Evolutionary conservation across 2,113 vertebrate species (phyloP), one percentile per base, ranked within the genome.

Genomic region (Calyptommatus sinebrachiatus): DNA sequence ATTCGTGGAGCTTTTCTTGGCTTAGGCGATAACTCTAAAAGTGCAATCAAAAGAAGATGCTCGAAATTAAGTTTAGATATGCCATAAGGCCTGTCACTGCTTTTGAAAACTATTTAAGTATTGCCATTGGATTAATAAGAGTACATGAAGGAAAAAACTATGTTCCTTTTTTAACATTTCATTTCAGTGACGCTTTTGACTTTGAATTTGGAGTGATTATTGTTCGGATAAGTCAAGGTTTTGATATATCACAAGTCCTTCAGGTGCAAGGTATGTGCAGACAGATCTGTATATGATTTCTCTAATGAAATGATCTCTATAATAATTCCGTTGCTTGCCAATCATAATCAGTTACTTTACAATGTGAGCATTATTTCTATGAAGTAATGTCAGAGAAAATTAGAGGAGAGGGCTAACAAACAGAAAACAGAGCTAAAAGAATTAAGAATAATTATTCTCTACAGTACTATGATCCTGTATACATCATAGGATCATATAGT

Each of bases 181-280:
- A 71, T 93, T 91, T 83, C 92, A 99, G 98, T 26, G 97, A 99
- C 63, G 96, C 97, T 0, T 98, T 99, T 94, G 98, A 99, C 92
- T 98, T 98, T 89, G 97, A 99, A 88, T 97, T 96, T 0, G 98
- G 98, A 0, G 95, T 95, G 11, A 88, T 97, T 88, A 88, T 99
- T 0, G 90, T 97, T 90, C 96, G 98, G 89, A 94, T 98, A 80
- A 93, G 87, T 84, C 94, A 99, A 92, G 98, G 98, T 8, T 97
- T 99, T 87, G 97, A 99, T 89, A 94, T 99, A 84, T 97, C 97
- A 14, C 96, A 97, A 63, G 93, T 97, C 76, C 94, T 99, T 12
- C 95, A 97, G 81, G 96, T 96, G 62, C 96, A 98, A 96, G 98
- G 98, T 99, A 93, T 41, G 96, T 88, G 35, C 2, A 84, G 60